Conservation (phyloP, 2,113 vertebrate species). For the Glaucomys volans region DNA sequence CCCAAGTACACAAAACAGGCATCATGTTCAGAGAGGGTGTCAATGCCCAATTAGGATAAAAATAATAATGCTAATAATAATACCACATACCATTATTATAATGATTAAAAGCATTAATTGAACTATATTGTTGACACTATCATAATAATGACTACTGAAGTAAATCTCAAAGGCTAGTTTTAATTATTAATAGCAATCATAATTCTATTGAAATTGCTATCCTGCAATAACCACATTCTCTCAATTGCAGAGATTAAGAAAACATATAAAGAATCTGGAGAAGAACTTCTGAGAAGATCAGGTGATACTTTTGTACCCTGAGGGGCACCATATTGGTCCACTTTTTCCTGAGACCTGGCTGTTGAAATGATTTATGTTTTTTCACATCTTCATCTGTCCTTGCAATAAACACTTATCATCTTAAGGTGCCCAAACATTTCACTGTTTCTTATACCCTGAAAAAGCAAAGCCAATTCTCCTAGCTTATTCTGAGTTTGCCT, state of each 20-base stretch:
- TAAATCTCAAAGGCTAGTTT: conserved; percentile 38
- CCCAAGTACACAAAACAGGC: not conserved
- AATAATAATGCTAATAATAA: conserved; percentile 52
- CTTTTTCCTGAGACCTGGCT: not conserved
- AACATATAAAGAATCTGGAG: not conserved
- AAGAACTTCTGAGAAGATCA: conserved; percentile 9
- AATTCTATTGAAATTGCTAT: not conserved
- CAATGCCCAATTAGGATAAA: conserved; percentile 49
- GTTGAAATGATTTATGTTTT: not conserved
- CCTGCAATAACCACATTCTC: not conserved
- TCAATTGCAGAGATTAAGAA: not conserved
- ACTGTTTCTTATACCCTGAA: not conserved
- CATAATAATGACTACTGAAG: conserved; percentile 56
- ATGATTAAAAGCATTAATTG: conserved; percentile 64
- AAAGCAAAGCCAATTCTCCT: not conserved
- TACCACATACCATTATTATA: not conserved
- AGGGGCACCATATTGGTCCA: no score
- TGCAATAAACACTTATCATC: not conserved
- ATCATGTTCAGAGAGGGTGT: not conserved
- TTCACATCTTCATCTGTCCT: not conserved
- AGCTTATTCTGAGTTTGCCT: not conserved
- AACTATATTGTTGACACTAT: conserved; percentile 36
- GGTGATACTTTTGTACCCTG: not conserved
- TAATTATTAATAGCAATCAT: conserved; percentile 62
- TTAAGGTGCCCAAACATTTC: not conserved